A percentile compares a stretch with the other conserved stretches of the same genome.
phyloP scores from a whole-genome alignment of 2,888 invertebrate genomes.

The Xylota segnis region DNA sequence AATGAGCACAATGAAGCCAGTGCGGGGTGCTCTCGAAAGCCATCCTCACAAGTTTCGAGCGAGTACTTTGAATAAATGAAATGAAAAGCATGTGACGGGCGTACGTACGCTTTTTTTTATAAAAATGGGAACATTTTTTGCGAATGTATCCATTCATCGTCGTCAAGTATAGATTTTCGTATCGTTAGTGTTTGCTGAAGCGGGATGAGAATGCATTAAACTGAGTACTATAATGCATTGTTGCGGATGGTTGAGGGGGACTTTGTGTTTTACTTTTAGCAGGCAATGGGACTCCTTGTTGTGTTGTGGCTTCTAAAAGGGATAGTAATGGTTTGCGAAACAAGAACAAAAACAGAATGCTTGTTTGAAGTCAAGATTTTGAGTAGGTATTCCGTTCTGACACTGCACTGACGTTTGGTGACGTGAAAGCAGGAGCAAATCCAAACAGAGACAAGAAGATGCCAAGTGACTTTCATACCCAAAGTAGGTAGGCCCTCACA shows the following conservation, averaged over 20 bases:
- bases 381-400: no score
- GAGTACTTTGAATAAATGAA: constrained; percentile 74
- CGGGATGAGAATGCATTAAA: constrained; percentile 78
- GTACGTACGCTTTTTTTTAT: constrained; percentile 20
- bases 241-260: constrained; percentile 46
- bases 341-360: no score
- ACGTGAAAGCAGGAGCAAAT: no score
- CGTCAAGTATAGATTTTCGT: constrained; percentile 63
- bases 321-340: constrained; percentile 23
- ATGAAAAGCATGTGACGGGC: constrained; percentile 70
- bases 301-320: background rate
- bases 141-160: constrained; percentile 66
- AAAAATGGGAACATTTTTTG: constrained; percentile 50
- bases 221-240: constrained; percentile 79
- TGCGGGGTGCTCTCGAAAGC: constrained; percentile 68
- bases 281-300: background rate
- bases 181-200: constrained; percentile 51
- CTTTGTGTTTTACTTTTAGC: constrained; percentile 3
- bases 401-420: no score
- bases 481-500: no score
- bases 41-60: constrained; percentile 50
- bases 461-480: no score
- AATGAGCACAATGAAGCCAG: constrained; percentile 56
- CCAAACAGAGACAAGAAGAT: no score
- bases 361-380: constrained; percentile 32